These are phyloP conservation scores for Solea solea DNA, from an alignment of 2,113 vertebrate species.

Conservation along the genomic window DNA sequence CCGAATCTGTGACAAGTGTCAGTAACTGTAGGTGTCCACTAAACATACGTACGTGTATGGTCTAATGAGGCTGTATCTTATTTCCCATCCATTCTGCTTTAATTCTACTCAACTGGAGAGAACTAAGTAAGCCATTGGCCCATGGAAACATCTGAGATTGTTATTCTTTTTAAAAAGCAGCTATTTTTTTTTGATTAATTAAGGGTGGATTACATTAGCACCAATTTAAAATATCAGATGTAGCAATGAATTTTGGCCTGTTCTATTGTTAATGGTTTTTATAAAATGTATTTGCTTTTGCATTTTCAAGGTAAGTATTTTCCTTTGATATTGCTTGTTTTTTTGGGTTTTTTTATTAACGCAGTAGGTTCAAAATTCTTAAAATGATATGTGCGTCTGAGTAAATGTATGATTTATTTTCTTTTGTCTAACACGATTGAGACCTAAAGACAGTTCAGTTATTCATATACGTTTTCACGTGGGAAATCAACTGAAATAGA, in stretches of 20 bases:
- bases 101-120: constrained; percentile 17
- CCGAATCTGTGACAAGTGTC: constrained; percentile 58
- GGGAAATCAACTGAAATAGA: constrained; percentile 2
- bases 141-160: neutral
- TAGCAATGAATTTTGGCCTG: constrained; percentile 42
- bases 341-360: constrained; percentile 48
- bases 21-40: constrained; percentile 58
- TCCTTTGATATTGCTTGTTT: constrained; percentile 61
- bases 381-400: constrained; percentile 4
- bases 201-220: constrained; percentile 26
- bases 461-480: constrained; percentile 18
- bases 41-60: constrained; percentile 45
- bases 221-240: constrained; percentile 22
- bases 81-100: constrained; percentile 38
- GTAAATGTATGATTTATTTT: neutral
- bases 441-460: neutral
- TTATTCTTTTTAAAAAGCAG: constrained; percentile 3
- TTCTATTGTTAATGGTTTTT: constrained; percentile 23
- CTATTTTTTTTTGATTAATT: neutral
- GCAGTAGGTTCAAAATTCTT: constrained; percentile 31
- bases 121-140: constrained; percentile 17
- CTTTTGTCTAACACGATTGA: constrained; percentile 12
- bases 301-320: constrained; percentile 84
- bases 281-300: constrained; percentile 40
- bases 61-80: constrained; percentile 44